Evolutionary conservation across 2,113 vertebrate genomes (phyloP).

Genomic region (Craseonycteris thonglongyai): DNA sequence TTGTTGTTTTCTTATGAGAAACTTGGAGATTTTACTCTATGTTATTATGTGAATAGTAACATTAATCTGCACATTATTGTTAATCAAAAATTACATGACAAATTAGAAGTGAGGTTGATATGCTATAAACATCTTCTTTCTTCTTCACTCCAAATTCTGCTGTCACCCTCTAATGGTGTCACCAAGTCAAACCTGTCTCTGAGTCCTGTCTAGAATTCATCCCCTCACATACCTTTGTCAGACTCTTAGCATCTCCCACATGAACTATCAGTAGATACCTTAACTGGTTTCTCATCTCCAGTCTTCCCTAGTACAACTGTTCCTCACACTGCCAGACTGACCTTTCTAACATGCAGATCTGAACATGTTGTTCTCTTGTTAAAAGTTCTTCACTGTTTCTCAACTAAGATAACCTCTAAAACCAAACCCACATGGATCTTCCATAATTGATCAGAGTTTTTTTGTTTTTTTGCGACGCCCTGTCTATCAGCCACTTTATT

Average conservation of each 20-base stretch:
- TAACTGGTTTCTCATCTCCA: neutral
- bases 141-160: neutral
- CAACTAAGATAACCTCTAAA: neutral
- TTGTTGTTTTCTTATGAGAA: neutral
- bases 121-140: neutral
- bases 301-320: neutral
- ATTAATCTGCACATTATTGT: neutral
- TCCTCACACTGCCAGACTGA: neutral
- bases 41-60: neutral
- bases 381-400: constrained; percentile 29
- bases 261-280: neutral
- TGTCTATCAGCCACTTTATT: neutral
- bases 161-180: neutral
- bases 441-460: neutral
- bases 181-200: neutral
- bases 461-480: too few species aligned
- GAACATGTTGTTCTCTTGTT: neutral
- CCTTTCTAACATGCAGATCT: constrained; percentile 36
- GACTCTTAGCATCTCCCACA: neutral
- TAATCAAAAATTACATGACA: neutral
- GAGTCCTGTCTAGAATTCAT: neutral
- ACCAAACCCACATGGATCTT: neutral
- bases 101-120: neutral
- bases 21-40: neutral
- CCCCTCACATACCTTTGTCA: neutral